Base-by-base conservation (phyloP, 64 coral and sea anemone species). In the Dendronephthya gigantea region DNA sequence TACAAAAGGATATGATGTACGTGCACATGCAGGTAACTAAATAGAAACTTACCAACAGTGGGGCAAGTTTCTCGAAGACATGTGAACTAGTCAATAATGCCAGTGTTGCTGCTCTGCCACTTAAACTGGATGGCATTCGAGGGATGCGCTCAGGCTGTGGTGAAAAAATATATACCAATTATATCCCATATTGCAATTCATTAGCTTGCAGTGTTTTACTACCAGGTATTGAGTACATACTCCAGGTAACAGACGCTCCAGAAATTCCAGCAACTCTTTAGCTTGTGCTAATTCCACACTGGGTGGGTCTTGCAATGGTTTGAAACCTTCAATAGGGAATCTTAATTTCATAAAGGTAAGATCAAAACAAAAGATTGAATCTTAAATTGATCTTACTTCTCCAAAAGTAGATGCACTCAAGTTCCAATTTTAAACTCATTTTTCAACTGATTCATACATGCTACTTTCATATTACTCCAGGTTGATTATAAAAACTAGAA, bases 291-390 rank as follows among this genome's bases (percentile, higher is more conserved):
- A 45, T 88, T 91, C 59, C 41, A 90, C 85, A 39, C 48, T 32
- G 22, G 95, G 95, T 43, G 92, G 95, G 45, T 98, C 95, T 59
- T 98, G 95, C 19, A 98, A 83, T 19, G 95, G 95, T 43, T 91
- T 91, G 35, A 88, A 93, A n/a, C 83, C 91, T 2, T 93, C 87
- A 19, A 98, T 34, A 48, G 95, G 95, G 89, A 91, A 98, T 90
- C 95, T 98, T 84, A 62, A 22, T 10, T 11, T 81, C 29, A 85
- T 86, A 86, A 93, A 89, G 65, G 36, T 33, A 52, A 8, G 8
- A 52, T 52, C 1, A 22, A 52, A 16, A 52, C 50, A 16, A 16
- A 1, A 52, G 50, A 12, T 52, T 1, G 8, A n/a, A n/a, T n/a
- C n/a, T n/a, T n/a, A n/a, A n/a, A n/a, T n/a, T n/a, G n/a, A n/a